Conservation (phyloP, 2,113 vertebrate genomes). For the Sus scrofa region T2T-Sscrofa CM000822.6:56256001-56256500, state of each 20-base stretch:
- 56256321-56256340: constrained; percentile 42
- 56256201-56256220: neutral
- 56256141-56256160: neutral
- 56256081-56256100: neutral
- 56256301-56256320: neutral
- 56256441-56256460: constrained; percentile 72
- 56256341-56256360: constrained; percentile 67
- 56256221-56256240: neutral
- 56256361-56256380: constrained; percentile 73
- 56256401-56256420: neutral
- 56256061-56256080: constrained; percentile 51
- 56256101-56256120: neutral
- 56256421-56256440: constrained; percentile 61
- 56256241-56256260: neutral
- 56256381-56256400: constrained; percentile 65
- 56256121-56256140: neutral
- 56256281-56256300: constrained; percentile 38
- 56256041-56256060: constrained; percentile 5
- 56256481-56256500: constrained; percentile 76
- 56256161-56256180: neutral
- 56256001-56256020: constrained; percentile 15
- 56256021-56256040: neutral
- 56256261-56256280: neutral
- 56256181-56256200: neutral
- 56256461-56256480: constrained; percentile 59